A percentile compares a stretch with the other conserved stretches of the same genome.
Conservation (phyloP, 2,888 invertebrate species). For the Eutolmus rufibarbis region DNA sequence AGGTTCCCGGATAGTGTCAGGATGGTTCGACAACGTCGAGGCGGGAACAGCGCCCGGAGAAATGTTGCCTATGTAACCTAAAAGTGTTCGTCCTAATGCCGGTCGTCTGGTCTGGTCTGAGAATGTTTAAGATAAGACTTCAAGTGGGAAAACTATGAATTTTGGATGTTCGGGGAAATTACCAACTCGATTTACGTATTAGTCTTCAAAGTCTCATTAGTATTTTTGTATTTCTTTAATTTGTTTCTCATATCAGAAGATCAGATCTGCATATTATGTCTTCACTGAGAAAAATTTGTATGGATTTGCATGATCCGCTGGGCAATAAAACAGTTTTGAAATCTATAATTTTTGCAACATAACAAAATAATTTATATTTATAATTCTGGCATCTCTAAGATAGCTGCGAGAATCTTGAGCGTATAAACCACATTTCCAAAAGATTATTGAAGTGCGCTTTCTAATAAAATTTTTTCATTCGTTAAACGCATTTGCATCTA, state of each 20-base stretch:
- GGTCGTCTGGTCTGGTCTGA: not conserved
- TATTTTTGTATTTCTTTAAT: not conserved
- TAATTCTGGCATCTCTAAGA: no score
- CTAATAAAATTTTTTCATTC: no score
- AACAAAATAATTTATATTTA: no score
- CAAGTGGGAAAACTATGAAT: not conserved
- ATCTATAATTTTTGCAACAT: no score
- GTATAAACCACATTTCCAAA: no score
- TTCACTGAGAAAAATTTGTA: no score
- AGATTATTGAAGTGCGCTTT: no score
- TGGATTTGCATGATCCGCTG: no score
- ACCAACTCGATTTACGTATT: not conserved
- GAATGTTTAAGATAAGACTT: not conserved
- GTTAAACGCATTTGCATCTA: no score
- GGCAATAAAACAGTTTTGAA: no score
- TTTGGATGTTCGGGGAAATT: not conserved
- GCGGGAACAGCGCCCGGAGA: not conserved
- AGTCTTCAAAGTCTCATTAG: not conserved
- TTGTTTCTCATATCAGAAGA: not conserved
- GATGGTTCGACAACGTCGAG: not conserved
- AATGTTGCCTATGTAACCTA: not conserved
- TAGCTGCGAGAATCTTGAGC: no score
- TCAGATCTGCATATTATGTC: not conserved
- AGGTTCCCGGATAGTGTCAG: constrained; percentile 27
- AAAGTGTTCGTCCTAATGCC: not conserved